These are phyloP conservation scores for Clanis bilineata DNA, from an alignment of 2,888 invertebrate species.

Conservation along the genomic window DNA sequence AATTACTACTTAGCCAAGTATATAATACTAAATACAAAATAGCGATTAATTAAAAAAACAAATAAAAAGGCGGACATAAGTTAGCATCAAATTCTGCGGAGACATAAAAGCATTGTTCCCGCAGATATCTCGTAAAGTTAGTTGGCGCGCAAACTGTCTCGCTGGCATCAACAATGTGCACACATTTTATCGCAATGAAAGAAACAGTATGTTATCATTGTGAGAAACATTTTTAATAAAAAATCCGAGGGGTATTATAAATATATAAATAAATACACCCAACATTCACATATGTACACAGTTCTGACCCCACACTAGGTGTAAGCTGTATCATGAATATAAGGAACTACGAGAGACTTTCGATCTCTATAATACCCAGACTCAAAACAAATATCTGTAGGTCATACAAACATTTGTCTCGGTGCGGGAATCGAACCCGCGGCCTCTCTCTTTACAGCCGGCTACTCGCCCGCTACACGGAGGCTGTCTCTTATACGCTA, in stretches of 20 bases:
- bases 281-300: too few relatives aligned
- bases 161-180: slow-evolving; percentile 56
- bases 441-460: too few relatives aligned
- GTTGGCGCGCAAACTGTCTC: slow-evolving; percentile 67
- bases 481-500: too few relatives aligned
- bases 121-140: slow-evolving; percentile 75
- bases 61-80: not conserved
- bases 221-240: not conserved
- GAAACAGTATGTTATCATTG: slow-evolving; percentile 13
- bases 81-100: slow-evolving; percentile 1
- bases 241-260: not conserved
- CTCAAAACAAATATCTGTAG: too few relatives aligned
- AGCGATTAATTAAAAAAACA: not conserved
- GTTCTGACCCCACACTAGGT: too few relatives aligned
- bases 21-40: not conserved
- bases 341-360: too few relatives aligned
- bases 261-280: too few relatives aligned
- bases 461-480: too few relatives aligned
- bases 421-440: too few relatives aligned
- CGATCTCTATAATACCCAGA: too few relatives aligned
- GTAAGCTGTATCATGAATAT: too few relatives aligned
- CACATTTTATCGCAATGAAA: slow-evolving; percentile 13
- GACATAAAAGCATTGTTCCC: slow-evolving; percentile 65
- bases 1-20: not conserved
- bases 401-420: too few relatives aligned